These are phyloP conservation scores for Gouania willdenowi DNA, from an alignment of 2,797 vertebrate genomes.

Conservation along the genomic window DNA sequence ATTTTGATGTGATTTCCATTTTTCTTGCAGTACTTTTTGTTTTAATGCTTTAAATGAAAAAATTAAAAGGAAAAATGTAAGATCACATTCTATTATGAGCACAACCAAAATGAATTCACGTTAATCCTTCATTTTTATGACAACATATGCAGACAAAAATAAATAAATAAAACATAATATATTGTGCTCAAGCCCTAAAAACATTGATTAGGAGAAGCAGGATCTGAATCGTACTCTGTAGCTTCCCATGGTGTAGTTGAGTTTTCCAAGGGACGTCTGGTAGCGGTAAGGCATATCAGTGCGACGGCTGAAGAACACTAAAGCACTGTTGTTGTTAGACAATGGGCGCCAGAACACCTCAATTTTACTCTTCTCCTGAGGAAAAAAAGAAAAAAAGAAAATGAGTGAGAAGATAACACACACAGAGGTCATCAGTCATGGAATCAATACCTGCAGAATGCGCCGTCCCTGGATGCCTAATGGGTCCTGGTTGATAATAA, in stretches of 20 bases:
- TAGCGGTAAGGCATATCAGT: conserved; percentile 85
- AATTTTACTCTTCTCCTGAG: conserved; percentile 78
- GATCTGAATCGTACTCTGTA: conserved; percentile 74
- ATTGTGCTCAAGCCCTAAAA: too few relatives aligned
- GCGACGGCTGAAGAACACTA: conserved; percentile 90
- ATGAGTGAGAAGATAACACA: neutral
- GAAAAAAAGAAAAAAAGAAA: neutral
- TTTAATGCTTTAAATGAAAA: too few relatives aligned
- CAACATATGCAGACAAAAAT: too few relatives aligned
- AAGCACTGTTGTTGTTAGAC: conserved; percentile 64
- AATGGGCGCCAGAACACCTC: conserved; percentile 85
- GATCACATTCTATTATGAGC: too few relatives aligned
- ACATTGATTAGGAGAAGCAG: too few relatives aligned
- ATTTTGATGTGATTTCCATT: too few relatives aligned
- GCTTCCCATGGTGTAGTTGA: conserved; percentile 72
- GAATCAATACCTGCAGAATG: conserved; percentile 80
- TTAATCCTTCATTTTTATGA: too few relatives aligned
- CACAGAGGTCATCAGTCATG: neutral
- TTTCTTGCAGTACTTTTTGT: too few relatives aligned
- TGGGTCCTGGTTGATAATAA: conserved; percentile 88
- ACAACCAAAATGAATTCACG: too few relatives aligned
- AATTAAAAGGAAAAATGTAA: too few relatives aligned
- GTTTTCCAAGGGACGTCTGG: conserved; percentile 74
- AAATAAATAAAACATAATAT: too few relatives aligned
- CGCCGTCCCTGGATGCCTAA: conserved; percentile 86